A percentile compares a stretch with the other conserved stretches of the same genome.
These are phyloP conservation scores for Hipposideros larvatus DNA, from an alignment of 2,797 vertebrate genomes.

Conservation along the genomic window DNA sequence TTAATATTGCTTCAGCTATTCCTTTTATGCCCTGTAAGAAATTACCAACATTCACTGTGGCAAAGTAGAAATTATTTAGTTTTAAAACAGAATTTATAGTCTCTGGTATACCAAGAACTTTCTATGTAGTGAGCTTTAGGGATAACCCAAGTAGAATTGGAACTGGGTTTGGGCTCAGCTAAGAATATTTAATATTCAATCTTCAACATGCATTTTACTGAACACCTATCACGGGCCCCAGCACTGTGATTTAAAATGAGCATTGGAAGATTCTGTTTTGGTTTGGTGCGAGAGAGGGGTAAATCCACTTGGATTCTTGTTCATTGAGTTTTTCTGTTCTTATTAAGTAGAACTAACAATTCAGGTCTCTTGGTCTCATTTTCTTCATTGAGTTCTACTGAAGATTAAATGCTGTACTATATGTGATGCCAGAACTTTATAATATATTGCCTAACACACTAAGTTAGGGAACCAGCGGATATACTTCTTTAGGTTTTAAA, in stretches of 20 bases:
- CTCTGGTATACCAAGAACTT: background rate
- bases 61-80: background rate
- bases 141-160: background rate
- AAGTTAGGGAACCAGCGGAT: background rate
- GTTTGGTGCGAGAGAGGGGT: background rate
- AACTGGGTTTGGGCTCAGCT: background rate
- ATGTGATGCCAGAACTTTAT: background rate
- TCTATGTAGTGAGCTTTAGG: background rate
- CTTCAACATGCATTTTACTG: background rate
- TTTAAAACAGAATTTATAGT: slow-evolving; percentile 13
- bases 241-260: background rate
- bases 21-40: background rate
- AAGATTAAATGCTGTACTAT: background rate
- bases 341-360: background rate
- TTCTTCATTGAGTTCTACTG: background rate
- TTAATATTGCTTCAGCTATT: background rate
- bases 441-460: background rate
- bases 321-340: background rate
- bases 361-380: background rate
- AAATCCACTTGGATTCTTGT: background rate
- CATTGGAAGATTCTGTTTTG: background rate
- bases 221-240: background rate
- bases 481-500: background rate
- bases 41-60: background rate
- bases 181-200: background rate